Conservation (phyloP, 2,113 vertebrate species). For the Bombycilla garrulus region DNA sequence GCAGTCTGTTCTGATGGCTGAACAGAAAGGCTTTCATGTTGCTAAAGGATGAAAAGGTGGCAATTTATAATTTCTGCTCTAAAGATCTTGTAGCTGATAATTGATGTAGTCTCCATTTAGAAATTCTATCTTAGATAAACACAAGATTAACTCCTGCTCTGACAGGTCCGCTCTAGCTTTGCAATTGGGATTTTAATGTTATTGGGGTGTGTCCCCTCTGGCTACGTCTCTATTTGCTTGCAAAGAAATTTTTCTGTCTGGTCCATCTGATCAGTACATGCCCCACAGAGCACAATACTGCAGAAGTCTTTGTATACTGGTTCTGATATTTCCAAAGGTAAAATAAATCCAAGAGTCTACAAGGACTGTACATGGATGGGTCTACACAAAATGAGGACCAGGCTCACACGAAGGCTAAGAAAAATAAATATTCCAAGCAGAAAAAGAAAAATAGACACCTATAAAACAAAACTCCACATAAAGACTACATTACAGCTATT, state of each 20-base stretch:
- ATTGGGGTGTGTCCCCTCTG: fast-evolving
- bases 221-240: background rate
- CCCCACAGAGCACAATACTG: background rate
- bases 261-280: background rate
- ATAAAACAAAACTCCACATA: fast-evolving
- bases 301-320: background rate
- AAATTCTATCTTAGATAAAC: background rate
- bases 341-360: background rate
- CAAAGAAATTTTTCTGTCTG: background rate
- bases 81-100: background rate
- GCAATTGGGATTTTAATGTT: background rate
- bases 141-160: background rate
- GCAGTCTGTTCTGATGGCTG: background rate
- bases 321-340: background rate
- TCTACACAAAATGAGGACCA: background rate
- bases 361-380: background rate
- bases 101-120: background rate
- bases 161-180: background rate
- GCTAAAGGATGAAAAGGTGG: background rate
- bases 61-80: background rate
- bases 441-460: background rate
- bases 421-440: background rate
- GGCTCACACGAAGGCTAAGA: background rate
- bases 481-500: background rate
- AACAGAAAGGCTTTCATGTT: background rate